Evolutionary conservation across 92 coral and sea anemone species (phyloP).

Genomic region (Epizoanthus scotinus): DNA sequence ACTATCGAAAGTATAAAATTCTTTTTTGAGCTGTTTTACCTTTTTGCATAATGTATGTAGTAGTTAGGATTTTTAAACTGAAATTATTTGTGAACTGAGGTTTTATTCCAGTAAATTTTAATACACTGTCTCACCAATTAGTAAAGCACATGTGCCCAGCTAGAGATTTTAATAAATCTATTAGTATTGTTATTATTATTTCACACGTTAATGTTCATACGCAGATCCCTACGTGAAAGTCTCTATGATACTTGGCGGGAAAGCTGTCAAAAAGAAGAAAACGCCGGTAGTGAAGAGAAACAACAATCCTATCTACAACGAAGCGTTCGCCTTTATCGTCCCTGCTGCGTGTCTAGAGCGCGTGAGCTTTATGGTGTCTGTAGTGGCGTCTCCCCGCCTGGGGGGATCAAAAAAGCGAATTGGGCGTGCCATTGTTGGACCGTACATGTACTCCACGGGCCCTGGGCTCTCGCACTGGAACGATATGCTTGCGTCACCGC

Average conservation of each 20-base stretch:
- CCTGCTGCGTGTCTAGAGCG: slow-evolving; percentile 73
- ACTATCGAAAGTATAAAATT: neutral
- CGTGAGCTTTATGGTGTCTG: slow-evolving; percentile 83
- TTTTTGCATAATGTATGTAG: neutral
- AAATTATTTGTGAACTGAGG: too few relatives aligned
- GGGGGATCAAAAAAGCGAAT: slow-evolving; percentile 81
- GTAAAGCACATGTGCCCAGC: too few relatives aligned
- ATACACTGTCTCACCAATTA: too few relatives aligned
- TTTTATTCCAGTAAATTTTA: too few relatives aligned
- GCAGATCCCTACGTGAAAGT: slow-evolving; percentile 90
- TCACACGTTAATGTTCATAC: slow-evolving; percentile 1
- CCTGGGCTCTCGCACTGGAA: slow-evolving; percentile 95
- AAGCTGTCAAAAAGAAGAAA: slow-evolving; percentile 73
- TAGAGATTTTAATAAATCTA: too few relatives aligned
- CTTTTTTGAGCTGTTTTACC: neutral
- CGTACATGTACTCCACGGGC: slow-evolving; percentile 90
- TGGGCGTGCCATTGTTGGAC: slow-evolving; percentile 90
- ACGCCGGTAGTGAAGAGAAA: slow-evolving; percentile 58
- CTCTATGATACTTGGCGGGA: slow-evolving; percentile 88
- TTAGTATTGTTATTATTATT: neutral
- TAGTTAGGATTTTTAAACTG: too few relatives aligned
- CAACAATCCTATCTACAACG: slow-evolving; percentile 74
- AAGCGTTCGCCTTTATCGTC: slow-evolving; percentile 85
- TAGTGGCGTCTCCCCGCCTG: slow-evolving; percentile 63
- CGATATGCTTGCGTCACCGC: slow-evolving; percentile 82